Percentiles rank a stretch among this genome's conserved stretches.
These are phyloP conservation scores for Paradoxurus hermaphroditus DNA, from an alignment of 2,113 vertebrate genomes.

Conservation along the genomic window DNA sequence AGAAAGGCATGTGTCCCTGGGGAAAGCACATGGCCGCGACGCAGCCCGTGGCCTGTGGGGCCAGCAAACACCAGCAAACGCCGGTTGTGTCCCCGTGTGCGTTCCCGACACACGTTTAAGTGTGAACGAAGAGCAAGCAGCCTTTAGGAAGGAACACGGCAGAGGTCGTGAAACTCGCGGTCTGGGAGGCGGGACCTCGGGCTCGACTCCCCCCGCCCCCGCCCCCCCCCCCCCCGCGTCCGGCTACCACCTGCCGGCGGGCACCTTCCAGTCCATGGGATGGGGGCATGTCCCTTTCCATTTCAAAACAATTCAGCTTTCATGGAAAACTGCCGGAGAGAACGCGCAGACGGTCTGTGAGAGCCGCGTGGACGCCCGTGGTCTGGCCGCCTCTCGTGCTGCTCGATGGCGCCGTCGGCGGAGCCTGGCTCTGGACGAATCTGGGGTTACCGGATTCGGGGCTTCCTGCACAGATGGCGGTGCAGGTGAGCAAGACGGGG, in stretches of 20 bases:
- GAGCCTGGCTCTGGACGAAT: fast-evolving
- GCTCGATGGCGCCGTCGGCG: fast-evolving
- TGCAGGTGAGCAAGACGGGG: fast-evolving
- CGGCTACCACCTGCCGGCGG: background rate
- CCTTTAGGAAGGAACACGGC: too few species aligned
- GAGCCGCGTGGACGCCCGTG: fast-evolving
- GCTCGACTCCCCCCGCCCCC: fast-evolving
- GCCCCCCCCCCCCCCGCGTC: background rate
- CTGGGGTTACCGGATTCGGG: background rate
- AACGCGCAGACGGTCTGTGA: fast-evolving
- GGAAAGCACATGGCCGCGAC: fast-evolving
- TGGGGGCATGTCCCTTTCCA: background rate
- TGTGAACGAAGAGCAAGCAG: too few species aligned
- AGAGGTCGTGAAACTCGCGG: too few species aligned
- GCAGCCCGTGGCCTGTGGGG: fast-evolving
- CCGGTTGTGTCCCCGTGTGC: fast-evolving
- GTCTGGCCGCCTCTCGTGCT: background rate
- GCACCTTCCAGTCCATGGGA: background rate
- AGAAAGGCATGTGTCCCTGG: fast-evolving
- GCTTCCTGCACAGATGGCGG: fast-evolving
- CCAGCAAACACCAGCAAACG: fast-evolving
- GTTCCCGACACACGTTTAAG: fast-evolving
- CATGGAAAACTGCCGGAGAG: background rate
- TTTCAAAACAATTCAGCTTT: background rate
- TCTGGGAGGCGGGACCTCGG: too few species aligned